Percentiles rank a stretch among this genome's conserved stretches.
Evolutionary conservation across 2,888 invertebrate species (phyloP).

Genomic region (Mimachlamys varia): DNA sequence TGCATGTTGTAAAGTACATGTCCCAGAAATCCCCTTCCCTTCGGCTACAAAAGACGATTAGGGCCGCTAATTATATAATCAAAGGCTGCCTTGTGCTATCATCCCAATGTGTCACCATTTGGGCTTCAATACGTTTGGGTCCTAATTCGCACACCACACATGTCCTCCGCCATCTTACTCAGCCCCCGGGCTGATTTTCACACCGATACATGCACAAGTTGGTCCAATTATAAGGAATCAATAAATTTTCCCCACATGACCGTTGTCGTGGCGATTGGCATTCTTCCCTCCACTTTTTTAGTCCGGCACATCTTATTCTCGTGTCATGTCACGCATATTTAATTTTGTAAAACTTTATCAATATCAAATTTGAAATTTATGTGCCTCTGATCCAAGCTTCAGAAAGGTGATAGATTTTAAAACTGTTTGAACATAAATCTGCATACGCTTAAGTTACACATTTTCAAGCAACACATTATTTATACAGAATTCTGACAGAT

Average conservation of each 20-base stretch:
- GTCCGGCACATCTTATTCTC: neutral
- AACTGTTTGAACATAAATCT: no score
- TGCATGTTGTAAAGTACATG: neutral
- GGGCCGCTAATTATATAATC: neutral
- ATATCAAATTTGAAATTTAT: neutral
- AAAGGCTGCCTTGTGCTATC: neutral
- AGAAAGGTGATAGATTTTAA: no score
- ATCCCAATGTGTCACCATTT: neutral
- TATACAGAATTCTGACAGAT: no score
- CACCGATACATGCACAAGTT: conserved; percentile 24
- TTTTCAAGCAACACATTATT: no score
- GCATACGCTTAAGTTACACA: no score
- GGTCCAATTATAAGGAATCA: conserved; percentile 15
- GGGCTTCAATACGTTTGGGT: neutral
- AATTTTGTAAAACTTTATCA: neutral
- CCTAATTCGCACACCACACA: conserved; percentile 1
- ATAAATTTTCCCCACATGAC: neutral
- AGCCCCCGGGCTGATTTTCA: neutral
- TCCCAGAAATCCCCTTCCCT: neutral
- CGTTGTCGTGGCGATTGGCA: neutral
- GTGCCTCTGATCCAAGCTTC: no score
- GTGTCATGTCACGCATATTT: neutral
- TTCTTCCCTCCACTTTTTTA: neutral
- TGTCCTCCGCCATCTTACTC: neutral
- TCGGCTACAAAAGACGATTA: neutral